phyloP scores from a whole-genome alignment of 2,888 invertebrate genomes.

The Catocala fraxini region DNA sequence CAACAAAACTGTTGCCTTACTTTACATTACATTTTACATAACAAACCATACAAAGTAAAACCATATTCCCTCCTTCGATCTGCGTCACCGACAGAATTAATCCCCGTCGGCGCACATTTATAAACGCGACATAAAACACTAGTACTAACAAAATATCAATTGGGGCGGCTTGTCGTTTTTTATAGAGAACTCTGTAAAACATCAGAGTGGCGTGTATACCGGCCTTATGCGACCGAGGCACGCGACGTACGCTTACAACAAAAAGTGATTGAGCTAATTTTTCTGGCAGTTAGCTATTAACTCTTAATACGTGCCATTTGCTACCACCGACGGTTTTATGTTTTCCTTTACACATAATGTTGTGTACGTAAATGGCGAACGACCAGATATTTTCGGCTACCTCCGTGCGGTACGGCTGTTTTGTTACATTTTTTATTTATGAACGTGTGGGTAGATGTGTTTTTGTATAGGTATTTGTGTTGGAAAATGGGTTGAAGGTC shows the following conservation, averaged over 20 bases:
- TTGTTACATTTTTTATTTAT: slow-evolving; percentile 25
- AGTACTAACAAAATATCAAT: slow-evolving; percentile 84
- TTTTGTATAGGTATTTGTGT: too few species aligned
- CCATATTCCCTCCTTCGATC: too few species aligned
- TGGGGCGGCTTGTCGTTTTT: slow-evolving; percentile 78
- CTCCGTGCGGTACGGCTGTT: slow-evolving; percentile 19
- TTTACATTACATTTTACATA: too few species aligned
- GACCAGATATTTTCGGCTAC: slow-evolving; percentile 44
- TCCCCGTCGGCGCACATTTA: slow-evolving; percentile 50
- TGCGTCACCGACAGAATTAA: background rate
- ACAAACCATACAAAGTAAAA: too few species aligned
- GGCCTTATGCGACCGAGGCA: slow-evolving; percentile 76
- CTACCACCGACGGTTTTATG: slow-evolving; percentile 50
- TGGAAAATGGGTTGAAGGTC: too few species aligned
- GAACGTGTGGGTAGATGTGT: background rate
- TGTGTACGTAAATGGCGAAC: slow-evolving; percentile 51
- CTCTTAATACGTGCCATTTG: slow-evolving; percentile 58
- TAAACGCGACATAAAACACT: slow-evolving; percentile 68
- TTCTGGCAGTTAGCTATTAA: slow-evolving; percentile 59
- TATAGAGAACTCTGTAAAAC: slow-evolving; percentile 80
- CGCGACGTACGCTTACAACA: slow-evolving; percentile 72
- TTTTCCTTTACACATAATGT: slow-evolving; percentile 59
- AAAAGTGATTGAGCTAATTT: slow-evolving; percentile 73
- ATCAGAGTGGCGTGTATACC: slow-evolving; percentile 77
- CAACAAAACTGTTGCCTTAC: too few species aligned